Base-by-base conservation (phyloP, 2,113 vertebrate genomes). In the Apodemus sylvaticus region DNA sequence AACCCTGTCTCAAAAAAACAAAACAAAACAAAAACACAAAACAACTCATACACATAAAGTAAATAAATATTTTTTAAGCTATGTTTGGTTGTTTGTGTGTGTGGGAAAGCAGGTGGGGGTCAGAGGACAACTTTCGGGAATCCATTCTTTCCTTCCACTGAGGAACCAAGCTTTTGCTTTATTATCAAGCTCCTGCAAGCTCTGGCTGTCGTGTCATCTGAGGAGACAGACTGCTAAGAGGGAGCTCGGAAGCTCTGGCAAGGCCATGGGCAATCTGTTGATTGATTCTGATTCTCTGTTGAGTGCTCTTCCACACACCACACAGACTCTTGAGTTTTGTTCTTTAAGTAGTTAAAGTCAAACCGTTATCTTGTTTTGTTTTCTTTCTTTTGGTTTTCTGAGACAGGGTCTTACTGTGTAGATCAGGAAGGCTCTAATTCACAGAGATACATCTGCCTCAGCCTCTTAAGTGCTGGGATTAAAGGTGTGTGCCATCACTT, bases 191-290 rank as follows among this genome's bases (percentile, higher is more conserved):
- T 20, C 12, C 10, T 29, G 17, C 29, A 17, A 12, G 31, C 0
- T 0, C 62, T 45, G 31, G 22, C 19, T 71, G 3, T 74, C n/a
- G 60, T 94, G 55, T 92, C 34, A 14, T 78, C 55, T 68, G 26
- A 93, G 64, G 29, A 94, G 86, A 73, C 68, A 60, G 62, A 93
- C 22, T 45, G 3, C 14, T 62, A n/a, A 93, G 55, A 91, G 39
- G 58, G 11, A 11, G 11, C 11, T 51, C 51, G 51, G 42, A 93
- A 60, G 91, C 17, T 58, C 55, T 31, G 22, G 34, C 62, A 48
- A 95, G 31, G 13, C 90, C 66, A 26, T 31, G 55, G 42, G 93
- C 60, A 19, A 60, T n/a, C 81, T 77, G n/a, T 39, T n/a, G 48
- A 17, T 64, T 31, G 51, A 71, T 88, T 60, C 71, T 85, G 53